These are phyloP conservation scores for Lathronympha strigana DNA, from an alignment of 2,888 invertebrate species.

Conservation along the genomic window DNA sequence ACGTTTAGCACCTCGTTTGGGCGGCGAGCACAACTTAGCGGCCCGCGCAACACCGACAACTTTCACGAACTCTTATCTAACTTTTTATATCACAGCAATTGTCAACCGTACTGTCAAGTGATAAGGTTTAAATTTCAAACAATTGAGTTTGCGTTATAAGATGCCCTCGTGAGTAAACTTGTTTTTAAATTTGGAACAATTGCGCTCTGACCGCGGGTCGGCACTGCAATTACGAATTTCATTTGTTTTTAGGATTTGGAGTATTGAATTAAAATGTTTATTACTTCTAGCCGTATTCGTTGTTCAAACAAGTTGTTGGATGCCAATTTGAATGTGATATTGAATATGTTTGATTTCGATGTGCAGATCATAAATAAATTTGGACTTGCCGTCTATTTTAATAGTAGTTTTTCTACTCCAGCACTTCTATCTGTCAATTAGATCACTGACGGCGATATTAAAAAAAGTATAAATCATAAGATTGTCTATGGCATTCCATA, in stretches of 20 bases:
- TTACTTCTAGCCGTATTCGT: neutral
- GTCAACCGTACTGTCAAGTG: neutral
- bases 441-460: too few species aligned
- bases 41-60: neutral
- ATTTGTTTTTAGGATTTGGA: conserved; percentile 11
- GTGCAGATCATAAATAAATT: too few species aligned
- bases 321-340: too few species aligned
- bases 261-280: conserved; percentile 21
- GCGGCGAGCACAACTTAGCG: conserved; percentile 22
- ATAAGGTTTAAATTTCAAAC: conserved; percentile 4
- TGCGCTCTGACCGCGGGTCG: conserved; percentile 13
- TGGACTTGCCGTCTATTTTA: too few species aligned
- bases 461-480: too few species aligned
- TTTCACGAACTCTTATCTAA: conserved; percentile 2
- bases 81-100: neutral
- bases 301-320: neutral
- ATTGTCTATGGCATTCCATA: too few species aligned
- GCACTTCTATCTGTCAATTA: too few species aligned
- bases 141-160: neutral
- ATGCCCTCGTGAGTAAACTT: neutral
- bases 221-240: conserved; percentile 15
- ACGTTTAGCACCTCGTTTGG: conserved; percentile 22
- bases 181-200: conserved; percentile 24
- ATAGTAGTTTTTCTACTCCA: too few species aligned
- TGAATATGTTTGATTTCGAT: too few species aligned